Evolutionary conservation across 2,113 vertebrate species (phyloP), one percentile per base, ranked within the genome.

Genomic region (Trinectes maculatus): DNA sequence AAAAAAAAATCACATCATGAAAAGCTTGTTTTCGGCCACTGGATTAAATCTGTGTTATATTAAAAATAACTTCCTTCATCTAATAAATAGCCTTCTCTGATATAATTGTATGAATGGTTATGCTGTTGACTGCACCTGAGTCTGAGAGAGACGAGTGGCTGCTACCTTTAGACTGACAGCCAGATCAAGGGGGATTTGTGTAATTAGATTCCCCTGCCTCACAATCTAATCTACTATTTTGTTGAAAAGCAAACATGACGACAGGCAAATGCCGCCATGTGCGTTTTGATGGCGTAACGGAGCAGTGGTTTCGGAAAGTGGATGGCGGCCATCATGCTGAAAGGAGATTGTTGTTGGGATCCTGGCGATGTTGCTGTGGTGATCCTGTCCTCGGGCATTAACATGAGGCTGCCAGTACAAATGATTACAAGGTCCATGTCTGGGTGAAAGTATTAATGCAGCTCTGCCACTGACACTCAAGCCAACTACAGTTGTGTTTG

Each of bases 371-470:
- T 21, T 12, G 1, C 2, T 0, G 37, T 3, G 1, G 36, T 18
- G 51, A 65, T 44, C 69, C 25, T 33, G 6, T 62, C 73, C 24
- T 64, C 37, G 18, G 69, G 28, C 63, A 65, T 62, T 48, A 59
- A 37, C 56, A 3, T 8, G 39, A 15, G 33, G 62, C 40, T 58
- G 75, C 77, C 63, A 83, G 53, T 0, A 12, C 0, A 0, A 42
- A 51, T 1, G 65, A 84, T 84, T 82, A 76, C 5, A 1, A 33
- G 54, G 65, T 75, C 56, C 37, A 33, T 44, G 75, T 80, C 75
- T 79, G 75, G 73, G 52, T 42, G 62, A 67, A 22, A 46, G 76
- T 31, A 71, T 84, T 78, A 85, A 25, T 63, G 12, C 7, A 8
- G 58, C 8, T 3, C 8, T 37, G 60, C 34, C 44, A 46, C 12